phyloP scores from a whole-genome alignment of 2,888 invertebrate genomes.

The Pachymerium ferrugineum region DNA sequence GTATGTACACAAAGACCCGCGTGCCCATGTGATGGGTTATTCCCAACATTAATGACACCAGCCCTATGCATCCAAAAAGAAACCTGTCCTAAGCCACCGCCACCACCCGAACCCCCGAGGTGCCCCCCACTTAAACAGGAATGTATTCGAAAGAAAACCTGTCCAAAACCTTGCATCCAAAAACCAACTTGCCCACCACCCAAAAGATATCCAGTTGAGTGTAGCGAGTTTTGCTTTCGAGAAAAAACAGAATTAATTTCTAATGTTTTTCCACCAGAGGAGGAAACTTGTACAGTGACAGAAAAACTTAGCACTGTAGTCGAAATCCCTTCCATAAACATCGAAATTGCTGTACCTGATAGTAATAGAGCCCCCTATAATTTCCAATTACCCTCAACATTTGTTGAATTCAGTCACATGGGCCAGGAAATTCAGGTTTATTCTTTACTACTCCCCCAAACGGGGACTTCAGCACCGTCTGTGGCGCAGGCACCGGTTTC shows the following conservation, averaged over 20 bases:
- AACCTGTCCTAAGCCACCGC: not conserved
- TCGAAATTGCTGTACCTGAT: not conserved
- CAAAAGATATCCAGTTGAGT: not conserved
- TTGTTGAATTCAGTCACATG: not conserved
- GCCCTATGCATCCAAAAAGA: not conserved
- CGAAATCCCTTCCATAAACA: not conserved
- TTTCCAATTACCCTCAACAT: not conserved
- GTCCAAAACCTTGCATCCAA: not conserved
- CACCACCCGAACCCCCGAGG: not conserved
- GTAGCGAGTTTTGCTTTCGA: not conserved
- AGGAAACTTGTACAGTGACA: no score
- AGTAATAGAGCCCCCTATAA: not conserved
- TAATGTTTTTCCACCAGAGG: not conserved
- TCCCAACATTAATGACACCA: no score
- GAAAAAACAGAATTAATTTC: not conserved
- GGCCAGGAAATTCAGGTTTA: not conserved
- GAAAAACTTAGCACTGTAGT: not conserved
- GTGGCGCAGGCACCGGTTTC: not conserved
- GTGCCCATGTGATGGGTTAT: no score
- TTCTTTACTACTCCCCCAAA: not conserved
- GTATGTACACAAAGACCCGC: not conserved
- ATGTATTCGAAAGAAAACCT: not conserved
- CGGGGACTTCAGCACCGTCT: not conserved
- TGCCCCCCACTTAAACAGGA: not conserved
- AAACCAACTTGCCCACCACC: not conserved